Base-by-base conservation (phyloP, 1,140 invertebrate species). In the Drosophila nigromelanica region DNA sequence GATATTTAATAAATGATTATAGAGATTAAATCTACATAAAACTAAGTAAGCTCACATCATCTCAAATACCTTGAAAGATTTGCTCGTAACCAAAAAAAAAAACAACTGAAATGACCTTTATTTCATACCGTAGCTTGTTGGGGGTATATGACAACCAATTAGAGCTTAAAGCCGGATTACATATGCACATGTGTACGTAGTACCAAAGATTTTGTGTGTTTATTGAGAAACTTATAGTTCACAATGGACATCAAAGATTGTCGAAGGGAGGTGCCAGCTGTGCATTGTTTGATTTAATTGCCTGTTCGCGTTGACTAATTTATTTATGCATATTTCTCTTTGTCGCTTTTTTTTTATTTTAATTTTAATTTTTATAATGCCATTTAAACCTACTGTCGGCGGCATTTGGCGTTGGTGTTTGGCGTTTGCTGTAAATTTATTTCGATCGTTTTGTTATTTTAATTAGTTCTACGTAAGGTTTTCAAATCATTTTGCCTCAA, bases 381-480 rank as follows among this genome's bases (percentile, higher is more conserved):
- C 82, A 81, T 78, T 78, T 78, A 83, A 63, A 63, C 78, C 63
- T 61, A 74, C 64, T 67, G 63, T 47, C 54, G 52, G 14, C 64
- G 43, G 59, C 61, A 61, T 71, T 81, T 15, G 52, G 18, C 15
- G 11, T 14, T 55, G 8, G 79, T 60, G 74, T 78, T 73, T 45
- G 74, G 74, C 61, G 70, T 73, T 58, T 15, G 42, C 21, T 54
- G 59, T 48, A 60, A 76, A 78, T 81, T 63, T 76, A 81, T 81
- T 78, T 86, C 51, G 51, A 81, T 43, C 75, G 78, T 82, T 87
- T 86, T 72, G 82, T 86, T 81, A 87, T 86, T 86, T 86, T 87
- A 86, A 86, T 86, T 87, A 86, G 73, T 87, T 85, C 72, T 76
- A 51, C 52, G 52, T 58, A 50, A 71, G 50, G 21, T 30, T 58